Evolutionary conservation across 2,113 vertebrate species (phyloP).

Genomic region (Gavialis gangeticus): DNA sequence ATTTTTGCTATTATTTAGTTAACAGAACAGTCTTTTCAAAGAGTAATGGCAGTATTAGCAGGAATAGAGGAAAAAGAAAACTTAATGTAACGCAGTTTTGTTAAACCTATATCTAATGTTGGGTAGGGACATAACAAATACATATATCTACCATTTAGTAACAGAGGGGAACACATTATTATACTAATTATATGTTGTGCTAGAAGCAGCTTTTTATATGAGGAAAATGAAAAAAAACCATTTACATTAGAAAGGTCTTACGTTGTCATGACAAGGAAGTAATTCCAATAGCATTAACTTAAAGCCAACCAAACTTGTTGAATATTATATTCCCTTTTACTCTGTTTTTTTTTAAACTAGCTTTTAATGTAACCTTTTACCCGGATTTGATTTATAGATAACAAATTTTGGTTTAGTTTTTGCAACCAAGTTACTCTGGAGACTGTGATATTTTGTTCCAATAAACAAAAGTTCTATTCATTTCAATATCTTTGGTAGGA

Average conservation of each 20-base stretch:
- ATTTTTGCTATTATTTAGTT: neutral
- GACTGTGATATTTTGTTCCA: neutral
- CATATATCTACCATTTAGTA: neutral
- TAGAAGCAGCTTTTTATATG: neutral
- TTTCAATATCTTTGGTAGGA: conserved; percentile 52
- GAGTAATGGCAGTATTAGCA: neutral
- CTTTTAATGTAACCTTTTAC: neutral
- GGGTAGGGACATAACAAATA: neutral
- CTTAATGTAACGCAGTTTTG: neutral
- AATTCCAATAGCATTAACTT: neutral
- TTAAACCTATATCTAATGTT: neutral
- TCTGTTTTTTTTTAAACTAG: neutral
- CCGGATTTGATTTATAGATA: neutral
- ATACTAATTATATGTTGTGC: neutral
- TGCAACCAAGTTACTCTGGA: neutral
- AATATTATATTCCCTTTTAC: neutral
- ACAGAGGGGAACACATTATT: neutral
- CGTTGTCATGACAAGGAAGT: neutral
- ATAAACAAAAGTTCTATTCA: neutral
- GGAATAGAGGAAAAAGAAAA: neutral
- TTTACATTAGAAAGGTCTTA: neutral
- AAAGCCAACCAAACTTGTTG: neutral
- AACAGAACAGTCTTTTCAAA: neutral
- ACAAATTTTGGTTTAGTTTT: neutral
- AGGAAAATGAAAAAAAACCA: neutral